Percentiles rank a stretch among this genome's conserved stretches.
phyloP scores from a whole-genome alignment of 1,140 invertebrate genomes.

The Pemphigus obesinymphae region DNA sequence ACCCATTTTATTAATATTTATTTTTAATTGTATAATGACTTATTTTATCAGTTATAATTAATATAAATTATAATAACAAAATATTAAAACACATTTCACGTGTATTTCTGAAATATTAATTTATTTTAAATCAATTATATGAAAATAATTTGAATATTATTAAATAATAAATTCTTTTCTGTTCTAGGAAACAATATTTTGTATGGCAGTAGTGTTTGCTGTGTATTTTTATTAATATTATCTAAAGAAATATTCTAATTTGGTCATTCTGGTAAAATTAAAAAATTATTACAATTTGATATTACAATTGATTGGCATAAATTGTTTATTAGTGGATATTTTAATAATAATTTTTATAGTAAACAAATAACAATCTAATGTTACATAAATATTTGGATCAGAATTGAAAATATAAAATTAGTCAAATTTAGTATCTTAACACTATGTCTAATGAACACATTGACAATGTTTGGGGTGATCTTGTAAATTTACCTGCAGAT shows the following conservation, averaged over 20 bases:
- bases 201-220: slow-evolving; percentile 31
- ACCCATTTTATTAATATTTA: too few species aligned
- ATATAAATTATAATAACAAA: too few species aligned
- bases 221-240: slow-evolving; percentile 31
- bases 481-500: slow-evolving; percentile 66
- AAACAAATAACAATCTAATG: not conserved
- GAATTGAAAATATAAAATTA: not conserved
- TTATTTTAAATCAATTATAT: too few species aligned
- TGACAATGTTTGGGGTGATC: slow-evolving; percentile 60
- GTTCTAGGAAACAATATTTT: slow-evolving; percentile 29
- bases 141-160: not conserved
- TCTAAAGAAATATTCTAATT: not conserved
- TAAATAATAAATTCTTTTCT: not conserved
- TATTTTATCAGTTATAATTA: too few species aligned
- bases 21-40: too few species aligned
- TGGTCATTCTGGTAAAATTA: not conserved
- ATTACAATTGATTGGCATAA: too few species aligned
- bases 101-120: too few species aligned
- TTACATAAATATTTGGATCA: not conserved
- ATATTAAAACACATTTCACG: too few species aligned
- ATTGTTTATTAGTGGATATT: too few species aligned
- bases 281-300: not conserved
- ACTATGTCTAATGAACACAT: slow-evolving; percentile 48
- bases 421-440: not conserved
- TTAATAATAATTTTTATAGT: too few species aligned